A percentile compares a stretch with the other conserved stretches of the same genome.
These are phyloP conservation scores for Pelobates fuscus DNA, from an alignment of 2,113 vertebrate species.

Conservation along the genomic window DNA sequence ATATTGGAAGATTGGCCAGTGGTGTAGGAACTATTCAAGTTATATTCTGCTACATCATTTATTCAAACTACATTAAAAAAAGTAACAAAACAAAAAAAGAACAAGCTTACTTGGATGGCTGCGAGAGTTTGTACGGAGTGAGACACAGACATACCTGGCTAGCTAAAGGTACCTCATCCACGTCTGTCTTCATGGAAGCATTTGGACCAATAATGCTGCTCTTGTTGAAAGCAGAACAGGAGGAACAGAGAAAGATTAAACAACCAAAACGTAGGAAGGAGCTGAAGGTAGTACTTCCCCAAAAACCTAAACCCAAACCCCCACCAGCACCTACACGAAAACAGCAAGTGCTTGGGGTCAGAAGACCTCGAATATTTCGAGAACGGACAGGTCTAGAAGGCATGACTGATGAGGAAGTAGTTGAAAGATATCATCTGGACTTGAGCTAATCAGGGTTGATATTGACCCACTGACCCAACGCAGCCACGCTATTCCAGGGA, in stretches of 20 bases:
- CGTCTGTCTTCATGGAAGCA: slow-evolving; percentile 13
- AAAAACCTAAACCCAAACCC: slow-evolving; percentile 8
- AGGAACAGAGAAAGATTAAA: slow-evolving; percentile 1
- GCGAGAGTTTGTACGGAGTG: too few relatives aligned
- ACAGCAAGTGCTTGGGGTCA: background rate
- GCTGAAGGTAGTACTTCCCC: background rate
- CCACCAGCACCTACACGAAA: background rate
- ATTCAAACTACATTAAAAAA: too few relatives aligned
- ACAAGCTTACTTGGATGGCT: too few relatives aligned
- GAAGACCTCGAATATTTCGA: slow-evolving; percentile 19
- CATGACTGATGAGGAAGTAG: slow-evolving; percentile 24
- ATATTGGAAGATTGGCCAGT: too few relatives aligned
- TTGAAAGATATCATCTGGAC: slow-evolving; percentile 16
- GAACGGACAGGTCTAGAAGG: slow-evolving; percentile 27
- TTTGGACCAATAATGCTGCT: slow-evolving; percentile 38
- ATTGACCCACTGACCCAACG: slow-evolving; percentile 30
- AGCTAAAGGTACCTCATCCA: too few relatives aligned
- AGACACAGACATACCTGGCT: too few relatives aligned
- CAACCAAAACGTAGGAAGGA: background rate
- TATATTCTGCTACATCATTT: too few relatives aligned
- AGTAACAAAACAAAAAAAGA: too few relatives aligned
- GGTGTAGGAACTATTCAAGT: too few relatives aligned
- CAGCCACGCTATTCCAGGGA: slow-evolving; percentile 34
- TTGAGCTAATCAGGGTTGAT: slow-evolving; percentile 4
- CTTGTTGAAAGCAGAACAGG: slow-evolving; percentile 22